A percentile compares a stretch with the other conserved stretches of the same genome.
These are phyloP conservation scores for Serinus canaria DNA, from an alignment of 2,113 vertebrate species.

Conservation along the genomic window DNA sequence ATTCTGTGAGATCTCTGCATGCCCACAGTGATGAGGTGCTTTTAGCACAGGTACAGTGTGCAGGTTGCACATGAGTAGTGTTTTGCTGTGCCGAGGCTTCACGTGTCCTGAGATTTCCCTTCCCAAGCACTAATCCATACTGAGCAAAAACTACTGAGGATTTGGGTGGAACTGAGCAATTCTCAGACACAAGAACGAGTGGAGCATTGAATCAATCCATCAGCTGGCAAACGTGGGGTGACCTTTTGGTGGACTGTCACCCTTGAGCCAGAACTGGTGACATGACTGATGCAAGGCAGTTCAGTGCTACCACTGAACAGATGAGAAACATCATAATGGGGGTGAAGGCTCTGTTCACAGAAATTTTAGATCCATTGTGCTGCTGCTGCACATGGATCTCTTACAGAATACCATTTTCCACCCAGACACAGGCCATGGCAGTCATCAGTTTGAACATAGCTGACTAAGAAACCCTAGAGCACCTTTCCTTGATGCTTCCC, in stretches of 20 bases:
- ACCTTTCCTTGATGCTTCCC: neutral
- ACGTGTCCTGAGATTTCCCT: neutral
- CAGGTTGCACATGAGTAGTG: rapidly evolving
- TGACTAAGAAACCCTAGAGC: neutral
- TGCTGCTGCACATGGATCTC: neutral
- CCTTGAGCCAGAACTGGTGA: neutral
- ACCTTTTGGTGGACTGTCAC: neutral
- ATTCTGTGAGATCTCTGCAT: rapidly evolving
- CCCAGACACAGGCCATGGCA: neutral
- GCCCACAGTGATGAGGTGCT: neutral
- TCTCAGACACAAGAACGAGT: neutral
- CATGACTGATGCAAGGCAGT: neutral
- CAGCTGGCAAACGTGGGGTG: neutral
- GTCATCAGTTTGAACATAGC: neutral
- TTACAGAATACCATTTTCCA: neutral
- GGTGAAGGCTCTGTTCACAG: neutral
- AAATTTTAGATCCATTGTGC: neutral
- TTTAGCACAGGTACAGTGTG: rapidly evolving
- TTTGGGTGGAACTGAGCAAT: neutral
- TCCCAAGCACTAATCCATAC: neutral
- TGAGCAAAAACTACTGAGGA: neutral
- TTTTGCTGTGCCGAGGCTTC: neutral
- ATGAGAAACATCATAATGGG: neutral
- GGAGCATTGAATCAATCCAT: neutral
- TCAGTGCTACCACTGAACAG: neutral